phyloP scores from a whole-genome alignment of 2,888 invertebrate genomes.

The Diarsia brunnea region DNA sequence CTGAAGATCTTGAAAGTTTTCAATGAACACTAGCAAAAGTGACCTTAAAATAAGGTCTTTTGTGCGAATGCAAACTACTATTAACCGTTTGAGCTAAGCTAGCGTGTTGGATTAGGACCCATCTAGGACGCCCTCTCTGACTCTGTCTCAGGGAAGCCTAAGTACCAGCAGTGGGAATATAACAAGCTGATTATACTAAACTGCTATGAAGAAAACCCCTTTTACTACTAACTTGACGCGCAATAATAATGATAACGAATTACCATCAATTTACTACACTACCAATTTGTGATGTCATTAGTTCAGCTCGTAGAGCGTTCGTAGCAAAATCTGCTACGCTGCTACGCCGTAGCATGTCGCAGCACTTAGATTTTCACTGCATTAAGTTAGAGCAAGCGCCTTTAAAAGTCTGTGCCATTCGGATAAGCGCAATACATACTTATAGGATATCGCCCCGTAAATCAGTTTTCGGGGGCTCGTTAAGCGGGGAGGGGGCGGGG shows the following conservation, averaged over 20 bases:
- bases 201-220: not conserved
- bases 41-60: slow-evolving; percentile 15
- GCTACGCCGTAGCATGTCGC: slow-evolving; percentile 36
- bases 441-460: slow-evolving; percentile 74
- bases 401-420: slow-evolving; percentile 35
- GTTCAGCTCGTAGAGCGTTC: slow-evolving; percentile 27
- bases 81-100: no score
- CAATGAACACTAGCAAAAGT: slow-evolving; percentile 10
- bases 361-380: slow-evolving; percentile 6
- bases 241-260: not conserved
- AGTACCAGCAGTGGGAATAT: not conserved
- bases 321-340: slow-evolving; percentile 40
- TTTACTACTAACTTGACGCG: not conserved
- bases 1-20: slow-evolving; percentile 1
- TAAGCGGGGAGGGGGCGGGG: slow-evolving; percentile 65
- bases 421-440: slow-evolving; percentile 60
- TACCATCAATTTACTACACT: not conserved
- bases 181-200: not conserved
- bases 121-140: no score
- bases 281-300: slow-evolving; percentile 2
- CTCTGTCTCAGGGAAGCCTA: not conserved
- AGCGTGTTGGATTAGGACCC: not conserved
- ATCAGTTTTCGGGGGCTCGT: slow-evolving; percentile 76
- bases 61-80: not conserved
- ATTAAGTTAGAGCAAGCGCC: slow-evolving; percentile 3